Base-by-base conservation (phyloP, 2,888 invertebrate species). In the Itoplectis maculator region DNA sequence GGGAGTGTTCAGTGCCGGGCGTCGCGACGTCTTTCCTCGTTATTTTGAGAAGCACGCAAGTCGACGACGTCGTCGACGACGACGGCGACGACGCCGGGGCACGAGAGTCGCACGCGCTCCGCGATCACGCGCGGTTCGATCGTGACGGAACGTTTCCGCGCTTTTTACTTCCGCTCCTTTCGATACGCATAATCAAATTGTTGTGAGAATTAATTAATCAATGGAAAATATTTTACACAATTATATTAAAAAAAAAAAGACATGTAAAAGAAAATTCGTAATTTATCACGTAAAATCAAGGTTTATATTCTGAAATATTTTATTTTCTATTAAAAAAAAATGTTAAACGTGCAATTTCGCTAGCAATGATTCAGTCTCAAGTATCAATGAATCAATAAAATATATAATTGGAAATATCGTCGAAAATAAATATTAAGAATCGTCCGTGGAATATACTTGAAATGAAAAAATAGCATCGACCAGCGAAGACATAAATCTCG, bases 31-130 rank as follows among this genome's bases (percentile, higher is more conserved):
- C 82, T 80, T 85, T 83, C 65, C 84, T 86, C 85, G 86, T 88
- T 88, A 88, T 87, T 88, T 88, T 87, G 83, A 87, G 87, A 86
- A 82, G 84, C 85, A 76, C 76, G 81, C 75, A 51, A 61, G 72
- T 74, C 51, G 79, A 42, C 78, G 80, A 37, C 73, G 69, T 75
- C 78, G 82, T 79, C 61, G 77, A 45, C n/a, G n/a, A n/a, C n/a
- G 29, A 29, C 29, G 29, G 5, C 40, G 51, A 49, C 56, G 81
- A n/a, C 56, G 56, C 56, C 18, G 63, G 6, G 40, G 47, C 73
- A 40, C n/a, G 45, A 79, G 81, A 81, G 74, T 81, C 75, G 73
- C 79, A 66, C 72, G 63, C 79, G 54, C 65, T 61, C 66, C 59
- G 40, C 74, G 65, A 70, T 59, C 47, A 61, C 66, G 51, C 74